Base-by-base conservation (phyloP, 1,140 invertebrate species). In the Ostrea denselamellosa region DNA sequence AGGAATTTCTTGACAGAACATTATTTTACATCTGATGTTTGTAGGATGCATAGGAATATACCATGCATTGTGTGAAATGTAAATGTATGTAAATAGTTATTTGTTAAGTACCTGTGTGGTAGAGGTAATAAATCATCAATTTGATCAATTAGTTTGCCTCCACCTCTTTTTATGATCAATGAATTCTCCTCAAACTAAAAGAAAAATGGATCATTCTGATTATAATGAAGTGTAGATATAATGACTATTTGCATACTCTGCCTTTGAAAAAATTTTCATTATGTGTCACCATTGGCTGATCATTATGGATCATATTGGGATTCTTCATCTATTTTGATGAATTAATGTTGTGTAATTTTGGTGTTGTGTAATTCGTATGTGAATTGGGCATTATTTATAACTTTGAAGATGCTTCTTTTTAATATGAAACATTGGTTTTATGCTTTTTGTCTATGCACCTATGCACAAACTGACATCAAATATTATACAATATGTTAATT, bases 81-180 rank as follows among this genome's bases (percentile, higher is more conserved):
- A 34, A 77, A 77, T 77, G 12, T 77, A 77, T 77, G 68, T 34
- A 77, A 77, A 77, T 77, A 34, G 8, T 77, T 3, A 77, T 28
- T 77, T 77, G 10, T 77, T 17, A 22, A 77, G 25, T 34, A 77
- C 14, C 68, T 77, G 68, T 77, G 68, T 77, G 68, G 68, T 28
- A 77, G 25, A 77, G 25, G 68, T 77, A 12, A 77, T 77, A 77
- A 77, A 77, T 77, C 12, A 25, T 77, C 25, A 77, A 34, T 77
- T 77, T 77, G 68, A 77, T 77, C 68, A 77, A 77, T 77, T 22
- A 10, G 68, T 14, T 25, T 77, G 25, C 68, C 68, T 77, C 68
- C 68, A 77, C 68, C 68, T 77, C 68, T 77, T 77, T 77, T 77
- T 28, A 77, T 77, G 68, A 77, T 77, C 68, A 28, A 77, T 77